Evolutionary conservation across 2,797 vertebrate genomes (phyloP).

Genomic region (Epinephelus coioides): DNA sequence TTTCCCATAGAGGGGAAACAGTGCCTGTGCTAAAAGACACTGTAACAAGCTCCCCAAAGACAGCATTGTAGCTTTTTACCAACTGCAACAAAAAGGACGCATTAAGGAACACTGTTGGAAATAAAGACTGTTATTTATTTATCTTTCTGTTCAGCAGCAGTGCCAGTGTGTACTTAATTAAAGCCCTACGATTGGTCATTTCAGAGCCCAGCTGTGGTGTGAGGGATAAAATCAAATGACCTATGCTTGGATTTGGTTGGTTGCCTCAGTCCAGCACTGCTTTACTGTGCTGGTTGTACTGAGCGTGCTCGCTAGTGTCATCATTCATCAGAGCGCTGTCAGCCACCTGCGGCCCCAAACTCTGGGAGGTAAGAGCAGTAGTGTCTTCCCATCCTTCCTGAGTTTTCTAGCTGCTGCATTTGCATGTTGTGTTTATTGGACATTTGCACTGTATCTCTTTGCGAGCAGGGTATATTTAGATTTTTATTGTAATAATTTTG

Average conservation of each 20-base stretch:
- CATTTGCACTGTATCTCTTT: conserved; percentile 27
- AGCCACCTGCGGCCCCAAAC: conserved; percentile 69
- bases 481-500: conserved; percentile 20
- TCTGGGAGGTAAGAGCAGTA: conserved; percentile 45
- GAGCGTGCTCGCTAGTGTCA: conserved; percentile 60
- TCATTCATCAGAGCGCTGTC: conserved; percentile 67
- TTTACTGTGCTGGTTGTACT: conserved; percentile 47
- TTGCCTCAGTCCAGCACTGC: conserved; percentile 37
- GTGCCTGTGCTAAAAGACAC: conserved; percentile 27
- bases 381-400: conserved; percentile 23
- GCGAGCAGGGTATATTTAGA: conserved; percentile 24
- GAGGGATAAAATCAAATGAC: conserved; percentile 52
- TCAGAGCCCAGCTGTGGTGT: conserved; percentile 45
- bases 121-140: conserved; percentile 37
- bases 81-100: conserved; percentile 47
- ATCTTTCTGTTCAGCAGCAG: conserved; percentile 27
- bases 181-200: conserved; percentile 39
- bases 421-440: conserved; percentile 32
- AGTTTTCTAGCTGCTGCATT: conserved; percentile 29
- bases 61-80: conserved; percentile 29
- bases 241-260: conserved; percentile 40
- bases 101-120: conserved; percentile 35
- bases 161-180: conserved; percentile 33
- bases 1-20: conserved; percentile 28
- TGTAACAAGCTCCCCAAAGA: conserved; percentile 62